Percentiles rank a stretch among this genome's conserved stretches.
Evolutionary conservation across 2,888 invertebrate species (phyloP).

Genomic region (Cataglyphis albicans): DNA sequence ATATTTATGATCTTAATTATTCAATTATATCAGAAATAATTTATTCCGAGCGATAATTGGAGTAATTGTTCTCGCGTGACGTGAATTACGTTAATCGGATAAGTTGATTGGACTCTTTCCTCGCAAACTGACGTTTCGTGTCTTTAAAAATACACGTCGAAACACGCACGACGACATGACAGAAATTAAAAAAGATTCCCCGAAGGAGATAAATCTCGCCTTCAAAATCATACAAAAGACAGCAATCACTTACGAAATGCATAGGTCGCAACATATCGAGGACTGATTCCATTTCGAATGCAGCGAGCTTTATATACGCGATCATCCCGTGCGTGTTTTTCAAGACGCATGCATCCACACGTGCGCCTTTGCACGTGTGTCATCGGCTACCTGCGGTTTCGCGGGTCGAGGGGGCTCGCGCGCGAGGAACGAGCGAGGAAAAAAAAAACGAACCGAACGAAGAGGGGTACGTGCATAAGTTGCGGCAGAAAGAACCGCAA

Average conservation of each 20-base stretch:
- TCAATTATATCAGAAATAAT: neutral
- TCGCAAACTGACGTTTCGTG: neutral
- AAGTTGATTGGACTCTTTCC: neutral
- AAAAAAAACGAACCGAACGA: neutral
- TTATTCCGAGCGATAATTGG: neutral
- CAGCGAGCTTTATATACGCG: slow-evolving; percentile 44
- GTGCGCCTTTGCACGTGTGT: neutral
- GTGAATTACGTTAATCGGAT: slow-evolving; percentile 22
- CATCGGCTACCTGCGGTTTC: slow-evolving; percentile 18
- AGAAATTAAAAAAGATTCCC: no score
- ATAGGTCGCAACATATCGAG: slow-evolving; percentile 45
- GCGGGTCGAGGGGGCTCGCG: neutral
- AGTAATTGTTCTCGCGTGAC: neutral
- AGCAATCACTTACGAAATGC: slow-evolving; percentile 46
- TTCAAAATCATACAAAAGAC: neutral
- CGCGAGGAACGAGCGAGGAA: neutral
- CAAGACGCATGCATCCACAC: slow-evolving; percentile 30
- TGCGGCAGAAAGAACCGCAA: slow-evolving; percentile 45
- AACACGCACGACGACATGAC: neutral
- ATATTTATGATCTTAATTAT: neutral
- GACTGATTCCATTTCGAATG: slow-evolving; percentile 48
- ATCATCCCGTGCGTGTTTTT: slow-evolving; percentile 3
- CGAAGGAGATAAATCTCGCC: neutral
- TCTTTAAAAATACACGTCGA: neutral
- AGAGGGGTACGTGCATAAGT: neutral